phyloP scores from a whole-genome alignment of 2,797 vertebrate genomes.

The Rachycentron canadum region DNA sequence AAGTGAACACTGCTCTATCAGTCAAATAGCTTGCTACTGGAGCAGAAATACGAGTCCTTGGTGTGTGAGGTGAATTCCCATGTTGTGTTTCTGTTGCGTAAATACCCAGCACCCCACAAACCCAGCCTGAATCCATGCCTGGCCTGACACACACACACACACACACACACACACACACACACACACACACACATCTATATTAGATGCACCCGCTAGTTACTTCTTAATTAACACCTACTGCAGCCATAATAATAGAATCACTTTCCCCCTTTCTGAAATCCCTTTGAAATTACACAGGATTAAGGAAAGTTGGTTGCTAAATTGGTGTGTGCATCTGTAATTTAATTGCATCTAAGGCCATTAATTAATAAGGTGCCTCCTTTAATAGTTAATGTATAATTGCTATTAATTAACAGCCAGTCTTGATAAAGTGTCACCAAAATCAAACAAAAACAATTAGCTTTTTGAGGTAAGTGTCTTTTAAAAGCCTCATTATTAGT shows the following conservation, averaged over 20 bases:
- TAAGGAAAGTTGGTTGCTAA: constrained; percentile 90
- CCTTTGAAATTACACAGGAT: constrained; percentile 90
- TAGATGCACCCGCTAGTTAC: constrained; percentile 83
- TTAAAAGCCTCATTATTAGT: constrained; percentile 85
- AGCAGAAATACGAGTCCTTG: constrained; percentile 56
- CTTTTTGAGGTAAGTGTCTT: constrained; percentile 85
- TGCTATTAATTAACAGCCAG: constrained; percentile 87
- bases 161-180: constrained; percentile 42
- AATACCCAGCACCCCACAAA: constrained; percentile 68
- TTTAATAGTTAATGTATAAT: constrained; percentile 89
- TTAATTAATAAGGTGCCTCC: constrained; percentile 90
- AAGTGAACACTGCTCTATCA: constrained; percentile 39
- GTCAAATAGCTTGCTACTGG: constrained; percentile 24
- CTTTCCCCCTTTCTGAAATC: constrained; percentile 86
- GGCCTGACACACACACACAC: constrained; percentile 30
- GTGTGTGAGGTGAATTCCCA: constrained; percentile 74
- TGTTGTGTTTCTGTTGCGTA: constrained; percentile 70
- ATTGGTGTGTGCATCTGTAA: constrained; percentile 89
- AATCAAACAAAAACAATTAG: constrained; percentile 90
- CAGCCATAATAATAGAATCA: constrained; percentile 82
- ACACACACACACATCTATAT: constrained; percentile 54
- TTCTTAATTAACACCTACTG: constrained; percentile 89
- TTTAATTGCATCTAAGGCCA: constrained; percentile 89
- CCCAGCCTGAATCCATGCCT: constrained; percentile 51
- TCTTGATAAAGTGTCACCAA: constrained; percentile 87